These are phyloP conservation scores for Melitaea athalia DNA, from an alignment of 2,888 invertebrate genomes.

Conservation along the genomic window DNA sequence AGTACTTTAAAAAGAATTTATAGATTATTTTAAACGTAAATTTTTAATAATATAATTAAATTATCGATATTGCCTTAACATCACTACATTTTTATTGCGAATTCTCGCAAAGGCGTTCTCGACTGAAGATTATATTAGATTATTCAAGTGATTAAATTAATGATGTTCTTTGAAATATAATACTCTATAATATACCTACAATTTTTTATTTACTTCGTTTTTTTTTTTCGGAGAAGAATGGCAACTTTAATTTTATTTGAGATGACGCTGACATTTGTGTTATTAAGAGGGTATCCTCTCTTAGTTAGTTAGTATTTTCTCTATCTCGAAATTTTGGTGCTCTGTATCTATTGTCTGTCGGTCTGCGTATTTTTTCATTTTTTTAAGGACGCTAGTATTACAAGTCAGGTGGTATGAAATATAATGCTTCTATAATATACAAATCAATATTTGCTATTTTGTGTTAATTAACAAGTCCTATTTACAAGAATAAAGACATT, in stretches of 20 bases:
- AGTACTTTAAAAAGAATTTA: neutral
- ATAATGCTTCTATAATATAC: no score
- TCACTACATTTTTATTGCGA: constrained; percentile 7
- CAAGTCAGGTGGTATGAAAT: no score
- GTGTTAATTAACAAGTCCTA: no score
- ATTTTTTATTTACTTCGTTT: neutral
- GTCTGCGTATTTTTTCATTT: no score
- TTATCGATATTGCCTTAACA: neutral
- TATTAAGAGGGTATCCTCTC: no score
- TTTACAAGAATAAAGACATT: no score
- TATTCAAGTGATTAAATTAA: constrained; percentile 3
- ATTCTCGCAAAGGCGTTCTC: constrained; percentile 2
- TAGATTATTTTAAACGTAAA: neutral
- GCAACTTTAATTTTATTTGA: neutral
- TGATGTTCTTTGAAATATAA: neutral
- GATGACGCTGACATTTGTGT: neutral
- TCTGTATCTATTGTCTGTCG: no score
- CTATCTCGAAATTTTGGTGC: no score
- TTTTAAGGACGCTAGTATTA: no score
- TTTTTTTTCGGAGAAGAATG: neutral
- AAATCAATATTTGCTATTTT: no score
- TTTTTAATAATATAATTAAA: no score
- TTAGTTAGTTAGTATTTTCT: no score
- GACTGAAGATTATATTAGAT: constrained; percentile 12
- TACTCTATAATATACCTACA: neutral